Evolutionary conservation across 2,113 vertebrate species (phyloP).

Genomic region (Xiphophorus hellerii): DNA sequence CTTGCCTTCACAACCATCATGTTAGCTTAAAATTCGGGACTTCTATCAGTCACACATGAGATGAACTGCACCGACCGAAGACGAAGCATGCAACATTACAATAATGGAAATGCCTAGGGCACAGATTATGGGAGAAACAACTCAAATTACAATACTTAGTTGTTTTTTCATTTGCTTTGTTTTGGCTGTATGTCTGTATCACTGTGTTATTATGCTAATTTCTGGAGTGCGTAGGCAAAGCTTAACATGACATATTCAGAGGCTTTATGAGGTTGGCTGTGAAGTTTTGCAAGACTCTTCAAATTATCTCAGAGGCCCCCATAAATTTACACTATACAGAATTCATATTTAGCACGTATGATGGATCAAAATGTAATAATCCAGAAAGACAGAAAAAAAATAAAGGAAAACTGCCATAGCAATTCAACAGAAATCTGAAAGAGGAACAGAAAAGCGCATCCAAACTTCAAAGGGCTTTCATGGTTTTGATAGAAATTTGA

Average conservation of each 20-base stretch:
- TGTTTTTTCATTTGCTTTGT: conserved; percentile 57
- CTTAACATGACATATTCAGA: conserved; percentile 38
- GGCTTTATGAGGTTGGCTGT: conserved; percentile 39
- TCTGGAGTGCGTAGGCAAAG: conserved; percentile 15
- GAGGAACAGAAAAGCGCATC: not conserved
- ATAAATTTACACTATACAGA: conserved; percentile 56
- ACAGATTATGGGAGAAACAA: conserved; percentile 33
- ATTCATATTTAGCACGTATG: conserved; percentile 32
- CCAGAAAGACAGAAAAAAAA: not conserved
- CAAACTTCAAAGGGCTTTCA: not conserved
- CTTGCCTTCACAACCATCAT: conserved; percentile 25
- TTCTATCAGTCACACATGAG: conserved; percentile 41
- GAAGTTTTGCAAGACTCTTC: conserved; percentile 35
- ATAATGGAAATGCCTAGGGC: conserved; percentile 66
- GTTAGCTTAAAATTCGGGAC: conserved; percentile 42
- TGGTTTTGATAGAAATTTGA: not conserved
- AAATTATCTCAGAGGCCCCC: conserved; percentile 34
- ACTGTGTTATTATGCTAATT: not conserved
- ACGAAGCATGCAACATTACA: conserved; percentile 53
- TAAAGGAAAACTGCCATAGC: not conserved
- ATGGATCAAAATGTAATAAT: conserved; percentile 53
- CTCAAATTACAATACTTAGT: conserved; percentile 54
- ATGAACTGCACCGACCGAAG: conserved; percentile 42
- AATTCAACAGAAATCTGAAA: not conserved
- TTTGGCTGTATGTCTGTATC: conserved; percentile 10